These are phyloP conservation scores for Hozukius guyotensis DNA, from an alignment of 2,797 vertebrate genomes.

Conservation along the genomic window DNA sequence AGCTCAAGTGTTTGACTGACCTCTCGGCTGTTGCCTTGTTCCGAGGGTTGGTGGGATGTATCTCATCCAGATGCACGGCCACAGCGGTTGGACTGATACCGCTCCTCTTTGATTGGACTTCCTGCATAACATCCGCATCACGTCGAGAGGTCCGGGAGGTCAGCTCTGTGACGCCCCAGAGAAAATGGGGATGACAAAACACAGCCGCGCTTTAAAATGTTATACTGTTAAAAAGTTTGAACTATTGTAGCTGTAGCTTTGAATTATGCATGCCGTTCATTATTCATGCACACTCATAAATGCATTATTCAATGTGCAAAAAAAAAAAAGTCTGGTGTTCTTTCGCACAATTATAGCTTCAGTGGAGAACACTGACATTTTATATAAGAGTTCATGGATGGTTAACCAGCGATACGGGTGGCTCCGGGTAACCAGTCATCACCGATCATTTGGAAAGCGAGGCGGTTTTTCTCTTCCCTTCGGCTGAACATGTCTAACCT, in stretches of 20 bases:
- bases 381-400: conserved; percentile 45
- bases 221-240: conserved; percentile 45
- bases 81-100: not conserved
- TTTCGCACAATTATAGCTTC: conserved; percentile 54
- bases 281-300: conserved; percentile 57
- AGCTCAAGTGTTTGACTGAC: not conserved
- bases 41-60: not conserved
- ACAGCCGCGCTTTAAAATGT: conserved; percentile 21
- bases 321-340: conserved; percentile 30
- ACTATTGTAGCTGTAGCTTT: conserved; percentile 31
- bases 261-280: conserved; percentile 62
- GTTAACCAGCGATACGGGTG: conserved; percentile 23
- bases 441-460: conserved; percentile 26
- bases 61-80: not conserved
- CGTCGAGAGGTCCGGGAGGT: not conserved
- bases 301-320: conserved; percentile 62
- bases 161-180: not conserved
- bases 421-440: conserved; percentile 29
- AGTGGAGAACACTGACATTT: conserved; percentile 46
- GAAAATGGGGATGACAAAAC: not conserved
- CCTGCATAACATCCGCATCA: not conserved
- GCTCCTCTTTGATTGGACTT: conserved; percentile 7
- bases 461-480: conserved; percentile 11
- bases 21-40: conserved; percentile 12
- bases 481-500: conserved; percentile 22